These are phyloP conservation scores for Augochlora pura DNA, from an alignment of 1,140 invertebrate species.

Conservation along the genomic window DNA sequence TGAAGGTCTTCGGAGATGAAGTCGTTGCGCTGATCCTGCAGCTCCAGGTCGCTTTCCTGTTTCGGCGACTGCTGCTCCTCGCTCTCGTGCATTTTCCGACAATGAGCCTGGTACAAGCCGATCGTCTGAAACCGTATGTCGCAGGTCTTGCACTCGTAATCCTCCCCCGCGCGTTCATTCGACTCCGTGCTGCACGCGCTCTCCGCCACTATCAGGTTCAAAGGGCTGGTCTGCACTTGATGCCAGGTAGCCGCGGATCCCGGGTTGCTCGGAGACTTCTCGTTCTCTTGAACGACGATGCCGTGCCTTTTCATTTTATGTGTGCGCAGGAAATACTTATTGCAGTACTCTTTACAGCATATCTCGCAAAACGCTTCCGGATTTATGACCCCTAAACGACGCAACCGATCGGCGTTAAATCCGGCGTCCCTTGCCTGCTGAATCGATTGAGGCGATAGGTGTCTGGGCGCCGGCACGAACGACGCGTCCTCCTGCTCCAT, in stretches of 20 bases:
- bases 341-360: slow-evolving; percentile 97
- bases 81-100: slow-evolving; percentile 70
- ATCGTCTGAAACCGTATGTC: slow-evolving; percentile 81
- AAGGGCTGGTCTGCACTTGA: slow-evolving; percentile 82
- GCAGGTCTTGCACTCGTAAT: slow-evolving; percentile 81
- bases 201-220: slow-evolving; percentile 84
- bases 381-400: slow-evolving; percentile 90
- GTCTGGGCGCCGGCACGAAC: slow-evolving; percentile 81
- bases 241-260: slow-evolving; percentile 76
- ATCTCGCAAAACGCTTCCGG: slow-evolving; percentile 95
- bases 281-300: slow-evolving; percentile 82
- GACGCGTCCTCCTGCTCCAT: slow-evolving; percentile 82
- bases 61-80: slow-evolving; percentile 77
- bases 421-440: slow-evolving; percentile 84
- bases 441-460: slow-evolving; percentile 83
- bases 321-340: slow-evolving; percentile 95
- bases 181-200: slow-evolving; percentile 67
- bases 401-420: slow-evolving; percentile 85
- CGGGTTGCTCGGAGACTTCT: slow-evolving; percentile 76
- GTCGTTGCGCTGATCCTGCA: slow-evolving; percentile 75
- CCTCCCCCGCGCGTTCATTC: slow-evolving; percentile 69
- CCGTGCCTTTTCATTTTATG: slow-evolving; percentile 94
- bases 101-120: slow-evolving; percentile 81
- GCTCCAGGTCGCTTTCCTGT: slow-evolving; percentile 62
- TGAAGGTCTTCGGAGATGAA: slow-evolving; percentile 89